phyloP scores from a whole-genome alignment of 1,140 invertebrate genomes.

The Ceratina japonica region DNA sequence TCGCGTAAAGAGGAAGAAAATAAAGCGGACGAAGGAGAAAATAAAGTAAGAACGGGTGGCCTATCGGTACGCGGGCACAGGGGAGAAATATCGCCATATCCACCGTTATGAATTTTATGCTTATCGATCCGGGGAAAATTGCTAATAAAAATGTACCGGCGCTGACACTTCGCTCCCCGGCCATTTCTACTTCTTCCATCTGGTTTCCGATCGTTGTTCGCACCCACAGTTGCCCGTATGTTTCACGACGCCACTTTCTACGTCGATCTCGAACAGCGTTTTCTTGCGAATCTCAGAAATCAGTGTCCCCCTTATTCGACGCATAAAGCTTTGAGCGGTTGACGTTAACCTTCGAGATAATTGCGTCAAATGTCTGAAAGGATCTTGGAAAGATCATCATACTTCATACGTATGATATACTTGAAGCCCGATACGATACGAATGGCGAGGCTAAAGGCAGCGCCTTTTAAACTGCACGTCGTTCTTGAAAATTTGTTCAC shows the following conservation, averaged over 20 bases:
- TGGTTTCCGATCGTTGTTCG: conserved; percentile 49
- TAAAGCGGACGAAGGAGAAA: conserved; percentile 45
- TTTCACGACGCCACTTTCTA: neutral
- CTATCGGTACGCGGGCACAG: neutral
- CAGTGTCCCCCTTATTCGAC: too few species aligned
- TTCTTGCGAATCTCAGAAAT: too few species aligned
- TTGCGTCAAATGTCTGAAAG: too few species aligned
- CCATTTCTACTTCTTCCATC: conserved; percentile 36
- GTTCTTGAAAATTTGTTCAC: too few species aligned
- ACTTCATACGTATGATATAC: too few species aligned
- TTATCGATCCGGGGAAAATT: conserved; percentile 64
- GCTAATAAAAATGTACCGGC: conserved; percentile 62
- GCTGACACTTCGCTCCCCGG: neutral
- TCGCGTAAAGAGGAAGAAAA: conserved; percentile 37
- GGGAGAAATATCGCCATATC: conserved; percentile 47
- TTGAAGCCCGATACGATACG: too few species aligned
- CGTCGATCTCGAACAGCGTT: too few species aligned
- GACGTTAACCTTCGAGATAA: too few species aligned
- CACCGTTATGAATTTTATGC: conserved; percentile 66
- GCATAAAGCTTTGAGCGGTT: too few species aligned
- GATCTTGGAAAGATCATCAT: too few species aligned
- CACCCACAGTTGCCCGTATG: neutral
- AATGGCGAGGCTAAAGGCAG: too few species aligned
- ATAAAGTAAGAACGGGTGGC: conserved; percentile 33
- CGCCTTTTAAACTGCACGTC: too few species aligned